Percentiles rank a stretch among this genome's conserved stretches.
phyloP scores from a whole-genome alignment of 2,888 invertebrate genomes.

The Harpagoxenus sublaevis region DNA sequence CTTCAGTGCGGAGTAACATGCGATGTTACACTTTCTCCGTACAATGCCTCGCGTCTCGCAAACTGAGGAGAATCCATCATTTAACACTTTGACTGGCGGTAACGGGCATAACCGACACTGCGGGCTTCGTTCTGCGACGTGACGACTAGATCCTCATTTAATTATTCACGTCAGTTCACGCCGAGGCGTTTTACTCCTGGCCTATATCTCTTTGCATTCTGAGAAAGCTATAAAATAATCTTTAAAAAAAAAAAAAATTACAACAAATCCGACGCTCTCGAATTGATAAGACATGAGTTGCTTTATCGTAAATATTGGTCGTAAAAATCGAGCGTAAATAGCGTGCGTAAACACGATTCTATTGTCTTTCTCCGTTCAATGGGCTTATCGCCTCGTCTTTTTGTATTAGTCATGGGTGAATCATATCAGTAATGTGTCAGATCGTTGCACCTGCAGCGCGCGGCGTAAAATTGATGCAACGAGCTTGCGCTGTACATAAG shows the following conservation, averaged over 20 bases:
- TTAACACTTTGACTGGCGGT: not conserved
- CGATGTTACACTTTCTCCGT: slow-evolving; percentile 23
- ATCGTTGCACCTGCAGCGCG: slow-evolving; percentile 68
- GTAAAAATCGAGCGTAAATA: slow-evolving; percentile 19
- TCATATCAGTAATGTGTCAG: slow-evolving; percentile 65
- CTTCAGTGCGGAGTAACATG: not conserved
- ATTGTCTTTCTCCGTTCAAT: slow-evolving; percentile 60
- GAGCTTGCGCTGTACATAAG: slow-evolving; percentile 3
- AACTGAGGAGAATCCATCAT: not conserved
- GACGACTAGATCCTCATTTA: not conserved
- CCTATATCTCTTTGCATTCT: not conserved
- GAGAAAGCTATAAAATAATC: not conserved
- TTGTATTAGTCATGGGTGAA: slow-evolving; percentile 64
- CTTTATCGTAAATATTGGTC: slow-evolving; percentile 27
- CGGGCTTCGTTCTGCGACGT: not conserved
- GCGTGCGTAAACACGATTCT: slow-evolving; percentile 40
- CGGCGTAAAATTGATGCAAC: slow-evolving; percentile 38
- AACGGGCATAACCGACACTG: not conserved
- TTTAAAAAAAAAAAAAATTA: not conserved
- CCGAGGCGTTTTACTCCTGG: not conserved
- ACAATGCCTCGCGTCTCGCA: not conserved
- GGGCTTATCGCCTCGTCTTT: slow-evolving; percentile 50
- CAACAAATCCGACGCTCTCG: not conserved
- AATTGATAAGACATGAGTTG: slow-evolving; percentile 2
- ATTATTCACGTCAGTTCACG: not conserved